Evolutionary conservation across 2,113 vertebrate species (phyloP).

Genomic region (Zeus faber): DNA sequence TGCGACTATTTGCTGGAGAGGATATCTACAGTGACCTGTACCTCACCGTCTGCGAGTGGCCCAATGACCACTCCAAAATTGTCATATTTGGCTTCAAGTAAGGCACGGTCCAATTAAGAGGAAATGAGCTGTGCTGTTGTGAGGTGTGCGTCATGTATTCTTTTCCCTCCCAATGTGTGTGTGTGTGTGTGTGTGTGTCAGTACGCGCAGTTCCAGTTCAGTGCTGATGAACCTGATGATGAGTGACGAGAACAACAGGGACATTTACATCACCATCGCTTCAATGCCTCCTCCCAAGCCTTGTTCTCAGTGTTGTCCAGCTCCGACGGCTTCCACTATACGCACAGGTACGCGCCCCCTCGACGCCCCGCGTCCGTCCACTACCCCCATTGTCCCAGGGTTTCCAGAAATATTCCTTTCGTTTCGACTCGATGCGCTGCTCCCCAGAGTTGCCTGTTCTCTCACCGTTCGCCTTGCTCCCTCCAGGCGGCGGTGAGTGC

Average conservation of each 20-base stretch:
- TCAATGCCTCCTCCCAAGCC: constrained; percentile 80
- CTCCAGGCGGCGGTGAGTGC: constrained; percentile 76
- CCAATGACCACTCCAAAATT: constrained; percentile 87
- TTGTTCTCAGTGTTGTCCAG: constrained; percentile 77
- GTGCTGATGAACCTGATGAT: constrained; percentile 89
- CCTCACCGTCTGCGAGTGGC: constrained; percentile 92
- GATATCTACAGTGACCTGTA: constrained; percentile 93
- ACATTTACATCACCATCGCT: constrained; percentile 88
- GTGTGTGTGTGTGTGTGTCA: constrained; percentile 35
- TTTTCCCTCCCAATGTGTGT: neutral
- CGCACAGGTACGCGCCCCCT: constrained; percentile 59
- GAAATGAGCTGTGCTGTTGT: neutral
- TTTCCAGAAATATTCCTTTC: no score
- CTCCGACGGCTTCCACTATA: constrained; percentile 66
- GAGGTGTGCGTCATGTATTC: neutral
- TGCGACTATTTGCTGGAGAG: constrained; percentile 88
- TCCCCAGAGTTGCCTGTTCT: neutral
- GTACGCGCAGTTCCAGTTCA: constrained; percentile 85
- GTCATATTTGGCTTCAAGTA: constrained; percentile 94
- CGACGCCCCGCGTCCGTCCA: no score
- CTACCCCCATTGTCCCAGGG: no score
- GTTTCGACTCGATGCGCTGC: neutral
- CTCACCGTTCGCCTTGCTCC: constrained; percentile 1
- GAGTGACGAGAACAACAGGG: constrained; percentile 91
- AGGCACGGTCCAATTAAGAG: constrained; percentile 36